Evolutionary conservation across 2,113 vertebrate genomes (phyloP).

Genomic region (Psephotus haematonotus): DNA sequence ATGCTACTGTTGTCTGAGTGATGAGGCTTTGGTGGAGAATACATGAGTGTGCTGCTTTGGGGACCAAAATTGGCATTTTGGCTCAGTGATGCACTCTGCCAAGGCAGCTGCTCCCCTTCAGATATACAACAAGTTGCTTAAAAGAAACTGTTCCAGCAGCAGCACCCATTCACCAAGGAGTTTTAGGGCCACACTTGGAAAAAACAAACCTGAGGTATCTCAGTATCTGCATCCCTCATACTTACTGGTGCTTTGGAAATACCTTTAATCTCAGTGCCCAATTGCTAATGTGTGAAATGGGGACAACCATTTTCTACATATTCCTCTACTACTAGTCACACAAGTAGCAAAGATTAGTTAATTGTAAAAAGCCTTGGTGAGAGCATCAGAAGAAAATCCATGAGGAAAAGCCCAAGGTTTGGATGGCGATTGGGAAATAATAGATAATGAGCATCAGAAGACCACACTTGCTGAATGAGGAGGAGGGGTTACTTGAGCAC

Average conservation of each 20-base stretch:
- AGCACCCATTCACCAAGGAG: accelerated
- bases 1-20: accelerated
- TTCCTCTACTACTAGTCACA: not conserved
- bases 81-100: too few relatives aligned
- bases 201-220: not conserved
- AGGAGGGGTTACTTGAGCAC: not conserved
- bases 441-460: accelerated
- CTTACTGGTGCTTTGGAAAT: not conserved
- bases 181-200: accelerated
- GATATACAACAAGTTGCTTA: not conserved
- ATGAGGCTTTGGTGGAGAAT: not conserved
- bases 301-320: not conserved
- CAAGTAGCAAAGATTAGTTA: not conserved
- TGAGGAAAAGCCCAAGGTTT: not conserved
- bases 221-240: not conserved
- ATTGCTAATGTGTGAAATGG: accelerated
- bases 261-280: not conserved
- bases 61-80: too few relatives aligned
- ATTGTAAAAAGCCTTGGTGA: not conserved
- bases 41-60: accelerated
- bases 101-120: not conserved
- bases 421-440: not conserved
- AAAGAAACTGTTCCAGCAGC: not conserved
- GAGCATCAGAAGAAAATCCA: not conserved
- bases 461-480: not conserved